Evolutionary conservation across 2,888 invertebrate species (phyloP).

Genomic region (Cataglyphis livida): DNA sequence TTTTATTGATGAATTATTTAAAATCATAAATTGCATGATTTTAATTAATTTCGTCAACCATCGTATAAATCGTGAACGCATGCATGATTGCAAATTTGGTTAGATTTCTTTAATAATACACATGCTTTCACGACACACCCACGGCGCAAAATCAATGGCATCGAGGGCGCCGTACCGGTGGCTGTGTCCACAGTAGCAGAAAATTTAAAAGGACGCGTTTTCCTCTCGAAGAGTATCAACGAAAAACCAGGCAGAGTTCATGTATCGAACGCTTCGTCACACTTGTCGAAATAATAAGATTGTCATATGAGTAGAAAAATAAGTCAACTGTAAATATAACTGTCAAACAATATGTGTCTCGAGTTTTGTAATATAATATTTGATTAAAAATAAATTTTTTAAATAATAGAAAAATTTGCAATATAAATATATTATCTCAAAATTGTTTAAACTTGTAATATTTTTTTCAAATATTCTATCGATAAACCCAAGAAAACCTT

Average conservation of each 20-base stretch:
- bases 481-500: neutral
- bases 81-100: neutral
- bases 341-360: neutral
- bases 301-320: neutral
- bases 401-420: neutral
- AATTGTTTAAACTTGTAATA: neutral
- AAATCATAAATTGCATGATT: neutral
- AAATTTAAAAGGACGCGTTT: slow-evolving; percentile 38
- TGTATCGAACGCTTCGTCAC: neutral
- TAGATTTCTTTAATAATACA: slow-evolving; percentile 1
- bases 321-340: slow-evolving; percentile 3
- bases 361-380: neutral
- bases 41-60: neutral
- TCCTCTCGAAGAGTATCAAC: neutral
- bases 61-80: neutral
- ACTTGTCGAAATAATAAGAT: neutral
- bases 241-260: neutral
- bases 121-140: slow-evolving; percentile 15
- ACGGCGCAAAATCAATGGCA: slow-evolving; percentile 40
- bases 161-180: neutral
- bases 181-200: slow-evolving; percentile 22
- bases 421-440: neutral
- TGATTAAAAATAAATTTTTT: neutral
- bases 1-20: neutral
- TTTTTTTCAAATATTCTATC: neutral